These are phyloP conservation scores for Trematocara zebra DNA, from an alignment of 2,113 vertebrate genomes.

Conservation along the genomic window DNA sequence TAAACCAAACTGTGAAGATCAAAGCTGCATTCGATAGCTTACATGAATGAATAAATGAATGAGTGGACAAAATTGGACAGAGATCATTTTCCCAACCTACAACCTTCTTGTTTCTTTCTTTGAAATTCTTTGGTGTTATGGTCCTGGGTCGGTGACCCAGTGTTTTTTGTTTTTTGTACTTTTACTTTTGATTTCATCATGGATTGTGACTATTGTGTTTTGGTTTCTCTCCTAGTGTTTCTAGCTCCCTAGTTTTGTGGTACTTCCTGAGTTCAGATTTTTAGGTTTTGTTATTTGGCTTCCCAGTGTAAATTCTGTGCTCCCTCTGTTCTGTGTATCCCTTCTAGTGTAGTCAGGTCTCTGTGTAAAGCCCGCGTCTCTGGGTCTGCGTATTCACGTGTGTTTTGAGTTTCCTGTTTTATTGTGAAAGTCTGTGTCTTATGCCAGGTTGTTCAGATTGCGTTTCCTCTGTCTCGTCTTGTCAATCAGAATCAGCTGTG, in stretches of 20 bases:
- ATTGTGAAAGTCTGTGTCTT: no score
- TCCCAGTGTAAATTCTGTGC: background rate
- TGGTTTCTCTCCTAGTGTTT: background rate
- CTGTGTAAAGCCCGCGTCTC: no score
- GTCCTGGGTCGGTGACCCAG: background rate
- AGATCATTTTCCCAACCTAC: no score
- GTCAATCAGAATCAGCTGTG: no score
- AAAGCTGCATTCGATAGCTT: background rate
- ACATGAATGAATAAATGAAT: accelerated
- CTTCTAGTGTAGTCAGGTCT: accelerated
- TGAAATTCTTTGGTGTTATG: background rate
- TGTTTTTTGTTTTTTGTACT: background rate
- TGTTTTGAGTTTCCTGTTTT: no score
- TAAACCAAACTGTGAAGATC: background rate
- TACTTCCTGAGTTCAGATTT: background rate
- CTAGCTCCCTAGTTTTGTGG: background rate
- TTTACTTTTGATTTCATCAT: background rate
- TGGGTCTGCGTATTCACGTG: no score
- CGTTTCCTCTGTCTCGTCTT: no score
- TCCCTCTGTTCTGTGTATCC: background rate
- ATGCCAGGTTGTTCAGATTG: no score
- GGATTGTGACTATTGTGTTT: background rate
- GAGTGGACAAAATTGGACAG: no score
- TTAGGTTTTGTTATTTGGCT: background rate
- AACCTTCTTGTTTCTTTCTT: background rate